Evolutionary conservation across 2,113 vertebrate species (phyloP).

Genomic region (Balaenoptera acutorostrata): DNA sequence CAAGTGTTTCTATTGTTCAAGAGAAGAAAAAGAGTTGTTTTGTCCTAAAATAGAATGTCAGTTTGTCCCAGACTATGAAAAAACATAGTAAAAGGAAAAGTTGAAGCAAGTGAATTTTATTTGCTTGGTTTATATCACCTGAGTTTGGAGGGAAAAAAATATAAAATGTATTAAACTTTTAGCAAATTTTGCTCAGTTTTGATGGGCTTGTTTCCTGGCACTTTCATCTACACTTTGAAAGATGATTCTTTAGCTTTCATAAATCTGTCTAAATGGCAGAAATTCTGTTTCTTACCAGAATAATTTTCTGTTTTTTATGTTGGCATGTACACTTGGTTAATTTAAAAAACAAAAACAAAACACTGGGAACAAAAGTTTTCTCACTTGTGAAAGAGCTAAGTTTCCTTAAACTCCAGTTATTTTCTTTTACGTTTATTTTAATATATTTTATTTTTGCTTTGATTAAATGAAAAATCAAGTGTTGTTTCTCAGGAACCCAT

Average conservation of each 20-base stretch:
- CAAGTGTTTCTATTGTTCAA: neutral
- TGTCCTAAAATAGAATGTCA: neutral
- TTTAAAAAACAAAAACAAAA: neutral
- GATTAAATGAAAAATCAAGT: neutral
- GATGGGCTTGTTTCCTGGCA: neutral
- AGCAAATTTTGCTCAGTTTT: neutral
- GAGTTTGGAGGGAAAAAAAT: neutral
- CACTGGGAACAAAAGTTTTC: neutral
- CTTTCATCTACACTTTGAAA: neutral
- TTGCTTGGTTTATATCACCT: neutral
- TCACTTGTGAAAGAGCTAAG: neutral
- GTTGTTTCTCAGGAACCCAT: neutral
- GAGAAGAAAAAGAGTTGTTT: neutral
- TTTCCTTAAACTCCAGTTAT: neutral
- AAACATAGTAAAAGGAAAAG: neutral
- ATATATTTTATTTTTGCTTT: neutral
- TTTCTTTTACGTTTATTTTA: neutral
- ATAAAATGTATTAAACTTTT: neutral
- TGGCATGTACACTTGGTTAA: neutral
- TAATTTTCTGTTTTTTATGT: neutral
- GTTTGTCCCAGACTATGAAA: neutral
- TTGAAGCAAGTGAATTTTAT: neutral
- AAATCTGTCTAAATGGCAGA: neutral
- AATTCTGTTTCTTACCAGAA: neutral
- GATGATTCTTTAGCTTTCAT: neutral